Evolutionary conservation across 2,113 vertebrate genomes (phyloP).

Genomic region (Aix galericulata): DNA sequence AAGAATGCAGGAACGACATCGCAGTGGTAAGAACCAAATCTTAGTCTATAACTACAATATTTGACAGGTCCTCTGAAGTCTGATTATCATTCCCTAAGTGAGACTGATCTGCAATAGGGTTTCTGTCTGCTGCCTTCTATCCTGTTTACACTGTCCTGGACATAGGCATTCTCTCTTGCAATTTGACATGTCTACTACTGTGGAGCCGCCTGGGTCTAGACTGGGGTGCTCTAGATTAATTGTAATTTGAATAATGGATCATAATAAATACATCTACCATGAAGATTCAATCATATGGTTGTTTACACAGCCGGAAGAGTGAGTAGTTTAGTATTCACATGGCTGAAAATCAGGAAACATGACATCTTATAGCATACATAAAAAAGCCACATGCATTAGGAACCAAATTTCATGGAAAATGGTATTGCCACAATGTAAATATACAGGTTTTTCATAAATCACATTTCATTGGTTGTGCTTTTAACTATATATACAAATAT

Average conservation of each 20-base stretch:
- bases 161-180: background rate
- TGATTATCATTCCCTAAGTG: background rate
- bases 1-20: background rate
- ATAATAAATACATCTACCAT: background rate
- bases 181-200: accelerated
- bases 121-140: background rate
- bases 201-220: background rate
- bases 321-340: background rate
- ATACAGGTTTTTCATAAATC: background rate
- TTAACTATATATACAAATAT: background rate
- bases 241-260: background rate
- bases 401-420: background rate
- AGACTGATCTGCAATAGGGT: background rate
- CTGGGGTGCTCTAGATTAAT: background rate
- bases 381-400: background rate
- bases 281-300: background rate
- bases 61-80: background rate
- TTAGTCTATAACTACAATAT: background rate
- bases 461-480: background rate
- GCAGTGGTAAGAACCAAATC: background rate
- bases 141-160: background rate
- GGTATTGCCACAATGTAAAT: background rate
- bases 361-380: background rate
- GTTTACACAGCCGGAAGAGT: background rate
- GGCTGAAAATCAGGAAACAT: background rate